Conservation (phyloP, 2,797 vertebrate genomes). For the Buphagus erythrorhynchus region DNA sequence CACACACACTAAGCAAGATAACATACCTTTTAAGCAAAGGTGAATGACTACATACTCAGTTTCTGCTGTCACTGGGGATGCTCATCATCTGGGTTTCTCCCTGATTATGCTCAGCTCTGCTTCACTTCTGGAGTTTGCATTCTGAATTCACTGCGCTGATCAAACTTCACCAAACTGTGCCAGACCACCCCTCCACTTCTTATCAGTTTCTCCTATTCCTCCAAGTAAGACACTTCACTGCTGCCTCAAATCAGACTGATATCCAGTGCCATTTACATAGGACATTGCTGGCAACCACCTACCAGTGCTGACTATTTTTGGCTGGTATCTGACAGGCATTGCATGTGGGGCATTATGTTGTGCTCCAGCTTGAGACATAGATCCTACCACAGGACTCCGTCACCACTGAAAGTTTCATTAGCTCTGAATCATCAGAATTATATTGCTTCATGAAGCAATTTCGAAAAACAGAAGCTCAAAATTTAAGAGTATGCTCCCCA, state of each 20-base stretch:
- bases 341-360: background rate
- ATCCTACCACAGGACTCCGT: background rate
- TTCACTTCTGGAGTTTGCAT: background rate
- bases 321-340: background rate
- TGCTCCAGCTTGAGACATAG: background rate
- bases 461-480: constrained; percentile 26
- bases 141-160: background rate
- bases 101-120: background rate
- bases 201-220: background rate
- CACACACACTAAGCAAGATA: background rate
- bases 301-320: background rate
- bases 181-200: background rate
- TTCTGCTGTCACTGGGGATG: background rate
- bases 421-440: constrained; percentile 14
- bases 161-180: background rate
- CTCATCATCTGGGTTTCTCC: background rate
- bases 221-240: background rate
- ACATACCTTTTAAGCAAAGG: background rate
- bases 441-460: background rate
- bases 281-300: background rate
- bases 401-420: background rate
- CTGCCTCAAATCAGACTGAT: background rate
- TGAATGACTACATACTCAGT: background rate
- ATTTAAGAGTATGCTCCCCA: background rate
- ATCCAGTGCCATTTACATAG: background rate